Evolutionary conservation across 2,888 invertebrate genomes (phyloP).

Genomic region (Frankliniella intonsa): DNA sequence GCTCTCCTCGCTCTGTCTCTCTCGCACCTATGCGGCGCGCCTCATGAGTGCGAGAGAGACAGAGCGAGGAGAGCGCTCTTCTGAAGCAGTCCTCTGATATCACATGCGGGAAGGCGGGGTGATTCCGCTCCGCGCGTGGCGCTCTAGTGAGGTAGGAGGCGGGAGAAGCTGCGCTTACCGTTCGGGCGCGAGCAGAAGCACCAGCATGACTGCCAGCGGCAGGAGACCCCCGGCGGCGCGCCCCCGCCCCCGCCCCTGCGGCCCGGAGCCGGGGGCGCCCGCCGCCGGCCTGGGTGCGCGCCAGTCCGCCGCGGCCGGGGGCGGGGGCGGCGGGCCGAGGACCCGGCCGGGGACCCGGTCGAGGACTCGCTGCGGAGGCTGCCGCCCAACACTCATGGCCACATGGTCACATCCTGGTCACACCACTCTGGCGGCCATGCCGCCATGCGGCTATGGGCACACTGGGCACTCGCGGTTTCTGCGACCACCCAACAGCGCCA

Average conservation of each 20-base stretch:
- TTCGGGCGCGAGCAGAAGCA: neutral
- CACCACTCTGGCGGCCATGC: neutral
- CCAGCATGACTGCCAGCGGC: neutral
- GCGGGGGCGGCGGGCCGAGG: neutral
- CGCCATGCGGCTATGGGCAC: neutral
- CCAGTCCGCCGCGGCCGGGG: neutral
- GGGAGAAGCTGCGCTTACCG: neutral
- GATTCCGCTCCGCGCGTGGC: no score
- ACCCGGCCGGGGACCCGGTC: no score
- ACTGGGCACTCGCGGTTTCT: neutral
- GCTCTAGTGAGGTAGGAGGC: no score
- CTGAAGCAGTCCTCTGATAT: no score
- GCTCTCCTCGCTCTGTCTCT: no score
- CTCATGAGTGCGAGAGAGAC: no score
- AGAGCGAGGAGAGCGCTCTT: no score
- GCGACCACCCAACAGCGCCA: neutral
- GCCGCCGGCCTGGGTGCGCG: neutral
- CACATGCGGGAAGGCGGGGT: no score
- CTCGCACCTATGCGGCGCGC: no score
- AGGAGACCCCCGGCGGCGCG: neutral
- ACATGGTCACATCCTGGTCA: slow-evolving; percentile 9
- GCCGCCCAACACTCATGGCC: slow-evolving; percentile 14
- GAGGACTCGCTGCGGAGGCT: neutral
- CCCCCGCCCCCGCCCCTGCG: no score
- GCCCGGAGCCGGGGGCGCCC: neutral